Evolutionary conservation across 2,113 vertebrate species (phyloP).

Genomic region (Atherinomorus stipes): DNA sequence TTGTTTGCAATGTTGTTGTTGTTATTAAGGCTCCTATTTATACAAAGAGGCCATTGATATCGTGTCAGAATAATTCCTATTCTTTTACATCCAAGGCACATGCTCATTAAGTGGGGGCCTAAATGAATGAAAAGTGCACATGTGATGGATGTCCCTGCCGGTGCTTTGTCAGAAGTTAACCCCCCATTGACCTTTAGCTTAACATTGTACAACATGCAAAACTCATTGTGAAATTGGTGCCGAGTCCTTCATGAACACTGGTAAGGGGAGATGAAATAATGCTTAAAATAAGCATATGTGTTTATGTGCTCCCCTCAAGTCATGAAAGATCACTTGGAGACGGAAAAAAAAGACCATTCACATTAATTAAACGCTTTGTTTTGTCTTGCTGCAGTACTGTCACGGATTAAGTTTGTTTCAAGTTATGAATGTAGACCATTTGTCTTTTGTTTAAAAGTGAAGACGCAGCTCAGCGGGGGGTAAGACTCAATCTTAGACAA

Average conservation of each 20-base stretch:
- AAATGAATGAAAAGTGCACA: conserved; percentile 42
- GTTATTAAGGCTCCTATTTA: conserved; percentile 74
- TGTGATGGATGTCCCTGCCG: conserved; percentile 61
- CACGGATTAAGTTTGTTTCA: not conserved
- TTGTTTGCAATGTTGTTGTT: conserved; percentile 78
- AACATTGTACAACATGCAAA: conserved; percentile 19
- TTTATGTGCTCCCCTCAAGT: not conserved
- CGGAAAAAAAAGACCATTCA: not conserved
- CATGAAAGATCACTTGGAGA: not conserved
- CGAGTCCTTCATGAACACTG: not conserved
- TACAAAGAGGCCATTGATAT: conserved; percentile 67
- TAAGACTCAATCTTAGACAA: not conserved
- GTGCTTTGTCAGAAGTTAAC: conserved; percentile 69
- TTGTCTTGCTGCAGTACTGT: conserved; percentile 2
- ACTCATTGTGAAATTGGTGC: conserved; percentile 26
- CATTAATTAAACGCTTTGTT: not conserved
- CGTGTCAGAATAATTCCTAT: conserved; percentile 74
- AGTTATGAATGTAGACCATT: not conserved
- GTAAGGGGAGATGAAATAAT: not conserved
- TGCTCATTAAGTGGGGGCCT: conserved; percentile 69
- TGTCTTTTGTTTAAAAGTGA: not conserved
- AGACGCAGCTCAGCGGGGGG: not conserved
- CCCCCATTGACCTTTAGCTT: conserved; percentile 65
- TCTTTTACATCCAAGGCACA: conserved; percentile 54
- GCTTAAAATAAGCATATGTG: not conserved